These are phyloP conservation scores for Leucoma salicis DNA, from an alignment of 2,888 invertebrate genomes.

Conservation along the genomic window DNA sequence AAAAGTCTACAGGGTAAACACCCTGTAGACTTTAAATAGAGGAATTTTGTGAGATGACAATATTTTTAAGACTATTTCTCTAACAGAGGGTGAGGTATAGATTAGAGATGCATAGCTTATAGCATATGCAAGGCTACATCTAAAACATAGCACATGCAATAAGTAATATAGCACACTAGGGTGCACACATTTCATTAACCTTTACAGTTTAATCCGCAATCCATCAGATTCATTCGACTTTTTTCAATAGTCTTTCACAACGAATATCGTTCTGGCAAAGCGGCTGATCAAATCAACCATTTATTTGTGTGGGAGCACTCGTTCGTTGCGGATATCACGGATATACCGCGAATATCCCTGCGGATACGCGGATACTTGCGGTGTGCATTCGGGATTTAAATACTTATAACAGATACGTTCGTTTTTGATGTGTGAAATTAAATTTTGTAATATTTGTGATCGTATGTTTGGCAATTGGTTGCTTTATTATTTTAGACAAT, in stretches of 20 bases:
- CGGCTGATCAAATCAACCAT: conserved; percentile 63
- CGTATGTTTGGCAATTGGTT: conserved; percentile 8
- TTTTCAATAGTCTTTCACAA: conserved; percentile 40
- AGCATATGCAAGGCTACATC: too few species aligned
- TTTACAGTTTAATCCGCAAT: conserved; percentile 40
- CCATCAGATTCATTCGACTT: conserved; percentile 40
- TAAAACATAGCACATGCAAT: too few species aligned
- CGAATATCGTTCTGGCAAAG: conserved; percentile 40
- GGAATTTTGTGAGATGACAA: too few species aligned
- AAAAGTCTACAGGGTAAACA: too few species aligned
- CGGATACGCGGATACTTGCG: conserved; percentile 40
- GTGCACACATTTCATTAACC: conserved; percentile 50
- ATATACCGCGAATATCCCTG: conserved; percentile 22
- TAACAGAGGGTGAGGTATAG: too few species aligned
- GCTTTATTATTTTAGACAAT: conserved; percentile 21
- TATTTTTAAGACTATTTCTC: too few species aligned
- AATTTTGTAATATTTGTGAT: neutral
- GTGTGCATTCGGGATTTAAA: conserved; percentile 38
- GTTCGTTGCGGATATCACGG: conserved; percentile 45
- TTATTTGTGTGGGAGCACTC: conserved; percentile 59
- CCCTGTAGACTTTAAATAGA: too few species aligned
- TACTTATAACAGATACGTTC: too few species aligned
- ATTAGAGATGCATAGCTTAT: too few species aligned
- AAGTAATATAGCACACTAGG: conserved; percentile 28
- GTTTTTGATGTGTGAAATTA: conserved; percentile 1